Evolutionary conservation across 2,888 invertebrate genomes (phyloP).

Genomic region (Venustoraphidia nigricollis): DNA sequence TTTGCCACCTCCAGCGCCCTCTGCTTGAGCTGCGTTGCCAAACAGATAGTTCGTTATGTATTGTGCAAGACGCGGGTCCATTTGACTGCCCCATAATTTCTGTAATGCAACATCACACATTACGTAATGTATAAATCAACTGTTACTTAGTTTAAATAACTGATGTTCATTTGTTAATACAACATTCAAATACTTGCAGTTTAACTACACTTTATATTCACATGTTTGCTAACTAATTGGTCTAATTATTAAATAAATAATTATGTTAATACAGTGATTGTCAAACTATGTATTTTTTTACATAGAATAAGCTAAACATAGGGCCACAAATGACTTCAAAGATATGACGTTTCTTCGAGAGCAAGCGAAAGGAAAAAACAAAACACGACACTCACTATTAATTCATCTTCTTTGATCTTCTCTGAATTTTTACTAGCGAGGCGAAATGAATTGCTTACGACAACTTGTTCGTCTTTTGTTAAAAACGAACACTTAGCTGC

Average conservation of each 20-base stretch:
- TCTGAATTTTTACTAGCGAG: constrained; percentile 48
- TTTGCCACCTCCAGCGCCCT: constrained; percentile 27
- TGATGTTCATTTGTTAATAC: no score
- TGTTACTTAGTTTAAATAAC: no score
- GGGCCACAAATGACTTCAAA: no score
- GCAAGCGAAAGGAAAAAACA: neutral
- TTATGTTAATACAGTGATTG: no score
- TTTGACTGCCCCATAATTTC: constrained; percentile 55
- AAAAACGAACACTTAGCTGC: constrained; percentile 48
- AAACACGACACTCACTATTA: constrained; percentile 36
- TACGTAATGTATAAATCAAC: no score
- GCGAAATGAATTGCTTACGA: constrained; percentile 43
- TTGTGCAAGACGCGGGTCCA: constrained; percentile 49
- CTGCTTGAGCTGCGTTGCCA: constrained; percentile 23
- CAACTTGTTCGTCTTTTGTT: constrained; percentile 45
- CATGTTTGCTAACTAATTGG: no score
- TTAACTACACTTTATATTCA: no score
- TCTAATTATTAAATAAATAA: no score
- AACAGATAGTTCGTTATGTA: constrained; percentile 53
- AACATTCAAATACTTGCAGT: no score
- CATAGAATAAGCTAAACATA: no score
- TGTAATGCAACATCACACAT: constrained; percentile 15
- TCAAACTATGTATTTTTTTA: no score
- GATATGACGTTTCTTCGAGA: no score
- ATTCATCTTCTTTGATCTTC: constrained; percentile 46